Evolutionary conservation across 2,113 vertebrate genomes (phyloP), one percentile per base, ranked within the genome.

Genomic region (Ageneiosus marmoratus): DNA sequence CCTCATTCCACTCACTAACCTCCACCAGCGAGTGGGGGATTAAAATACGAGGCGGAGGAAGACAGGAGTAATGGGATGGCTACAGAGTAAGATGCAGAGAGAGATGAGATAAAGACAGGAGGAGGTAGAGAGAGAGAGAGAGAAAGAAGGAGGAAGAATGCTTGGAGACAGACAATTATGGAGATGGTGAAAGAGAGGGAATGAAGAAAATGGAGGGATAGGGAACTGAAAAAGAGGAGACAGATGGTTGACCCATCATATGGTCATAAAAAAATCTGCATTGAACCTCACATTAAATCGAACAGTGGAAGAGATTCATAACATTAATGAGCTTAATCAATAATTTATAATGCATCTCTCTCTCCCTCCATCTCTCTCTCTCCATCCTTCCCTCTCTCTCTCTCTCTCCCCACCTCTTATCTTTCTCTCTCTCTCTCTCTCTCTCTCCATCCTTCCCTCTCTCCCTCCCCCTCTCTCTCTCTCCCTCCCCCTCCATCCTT

Each of bases 1-100:
- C 60, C 77, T 79, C 77, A 78, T 56, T 62, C 65, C 3, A 37
- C 65, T 62, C 67, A 55, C 70, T 77, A 63, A 77, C 63, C 77
- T 76, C 41, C 73, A 81, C 60, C 70, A 53, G 58, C 8, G 44
- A 69, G 41, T 55, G 46, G 48, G 44, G 55, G 80, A 81, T 58
- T 80, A 78, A 74, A n/a, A 41, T 51, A 58, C 12, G 32, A 65
- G 74, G 20, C 32, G 18, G 55, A 44, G 53, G 44, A 53, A 15
- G 37, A 15, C 16, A 65, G 60, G 56, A 51, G 32, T 62, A 63
- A 62, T 79, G 76, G 76, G 10, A 67, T 15, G 18, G 60, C 34
- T 20, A 70, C 20, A 27, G 22, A 63, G 13, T 53, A 55, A 60
- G 65, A 51, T 18, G n/a, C 50, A 48, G 82, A 1, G 10, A 32